Evolutionary conservation across 2,888 invertebrate species (phyloP), one percentile per base, ranked within the genome.

Genomic region (Chrysotoxum bicinctum): DNA sequence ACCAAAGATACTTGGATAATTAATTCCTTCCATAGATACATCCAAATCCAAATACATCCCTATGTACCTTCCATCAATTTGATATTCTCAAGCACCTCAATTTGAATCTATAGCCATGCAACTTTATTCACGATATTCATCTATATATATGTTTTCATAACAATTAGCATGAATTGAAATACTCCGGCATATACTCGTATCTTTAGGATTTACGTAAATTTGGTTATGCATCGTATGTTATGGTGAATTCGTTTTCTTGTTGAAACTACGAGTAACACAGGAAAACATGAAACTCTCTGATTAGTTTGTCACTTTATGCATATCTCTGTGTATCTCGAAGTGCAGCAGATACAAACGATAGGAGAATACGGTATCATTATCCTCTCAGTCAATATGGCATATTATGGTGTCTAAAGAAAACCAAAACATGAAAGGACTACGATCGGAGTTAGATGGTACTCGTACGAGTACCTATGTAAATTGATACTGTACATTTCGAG

Each of bases 201-300:
- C 32, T 50, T 45, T 48, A 50, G 50, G 60, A 69, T 60, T 60
- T 76, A 37, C 30, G 37, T 32, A 56, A 48, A 40, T 60, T 60
- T 16, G 5, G 23, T 40, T 60, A 76, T 60, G 30, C 58, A 66
- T 66, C 14, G 40, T 3, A 37, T 23, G 40, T n/a, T 43, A 60
- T 60, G 52, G 62, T 68, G 68, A 74, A 80, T 74, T 68, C 74
- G 74, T 80, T 74, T 54, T 52, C 68, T 19, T 54, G 74, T 68
- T 69, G 14, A 45, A 74, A 52, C 50, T 66, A n/a, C n/a, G n/a
- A n/a, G n/a, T n/a, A 58, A 73, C 40, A 68, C 60, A 58, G 50
- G 45, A 21, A 66, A 68, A 74, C 74, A 74, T 62, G 64, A 70
- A 64, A 70, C 48, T 56, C 62, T 69, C 35, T 68, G 79, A 79